A percentile compares a stretch with the other conserved stretches of the same genome.
phyloP scores from a whole-genome alignment of 2,113 vertebrate genomes.

The Syngnathus floridae region DNA sequence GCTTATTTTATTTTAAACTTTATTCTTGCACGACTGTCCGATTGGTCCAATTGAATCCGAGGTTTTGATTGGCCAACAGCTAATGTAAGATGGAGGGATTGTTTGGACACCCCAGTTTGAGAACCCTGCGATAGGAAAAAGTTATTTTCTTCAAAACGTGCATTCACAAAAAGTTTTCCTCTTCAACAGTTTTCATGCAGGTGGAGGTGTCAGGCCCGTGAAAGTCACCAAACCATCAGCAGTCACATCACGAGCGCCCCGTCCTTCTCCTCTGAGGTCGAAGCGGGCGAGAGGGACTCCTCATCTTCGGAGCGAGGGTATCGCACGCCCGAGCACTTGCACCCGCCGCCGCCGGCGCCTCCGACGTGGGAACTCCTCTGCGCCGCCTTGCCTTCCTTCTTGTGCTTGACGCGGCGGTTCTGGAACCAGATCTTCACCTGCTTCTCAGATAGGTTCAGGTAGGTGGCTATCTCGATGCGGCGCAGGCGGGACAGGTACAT shows the following conservation, averaged over 20 bases:
- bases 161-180: slow-evolving; percentile 27
- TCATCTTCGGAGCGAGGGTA: slow-evolving; percentile 92
- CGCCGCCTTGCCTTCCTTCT: slow-evolving; percentile 92
- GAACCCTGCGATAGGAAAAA: neutral
- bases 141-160: slow-evolving; percentile 15
- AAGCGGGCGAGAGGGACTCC: slow-evolving; percentile 88
- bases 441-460: slow-evolving; percentile 94
- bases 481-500: slow-evolving; percentile 96
- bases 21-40: neutral
- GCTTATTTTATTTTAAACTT: neutral
- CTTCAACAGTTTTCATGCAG: slow-evolving; percentile 43
- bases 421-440: slow-evolving; percentile 99
- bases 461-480: slow-evolving; percentile 96
- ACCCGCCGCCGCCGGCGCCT: slow-evolving; percentile 53
- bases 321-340: slow-evolving; percentile 82
- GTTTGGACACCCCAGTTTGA: neutral
- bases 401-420: slow-evolving; percentile 96
- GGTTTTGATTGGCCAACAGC: too few species aligned
- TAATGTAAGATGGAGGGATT: too few species aligned
- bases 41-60: too few species aligned
- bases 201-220: neutral
- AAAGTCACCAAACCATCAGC: neutral
- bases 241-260: slow-evolving; percentile 75
- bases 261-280: slow-evolving; percentile 86
- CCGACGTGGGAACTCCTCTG: slow-evolving; percentile 76